A percentile compares a stretch with the other conserved stretches of the same genome.
phyloP scores from a whole-genome alignment of 2,888 invertebrate species.

The Drosophila putrida region DNA sequence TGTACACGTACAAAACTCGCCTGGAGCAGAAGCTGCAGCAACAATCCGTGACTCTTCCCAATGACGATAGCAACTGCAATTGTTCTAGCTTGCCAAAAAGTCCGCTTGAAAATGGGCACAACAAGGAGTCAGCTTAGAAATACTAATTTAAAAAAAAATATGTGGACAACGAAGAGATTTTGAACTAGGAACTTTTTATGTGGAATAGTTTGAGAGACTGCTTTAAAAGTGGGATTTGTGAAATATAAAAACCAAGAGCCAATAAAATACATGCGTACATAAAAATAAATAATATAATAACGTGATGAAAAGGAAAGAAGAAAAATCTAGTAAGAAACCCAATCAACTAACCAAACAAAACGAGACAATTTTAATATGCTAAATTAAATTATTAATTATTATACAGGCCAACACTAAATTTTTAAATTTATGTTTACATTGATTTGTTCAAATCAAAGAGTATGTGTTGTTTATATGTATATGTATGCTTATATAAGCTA shows the following conservation, averaged over 20 bases:
- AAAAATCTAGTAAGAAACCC: constrained; percentile 15
- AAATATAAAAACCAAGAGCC: constrained; percentile 56
- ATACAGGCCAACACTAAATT: constrained; percentile 53
- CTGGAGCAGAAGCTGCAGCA: constrained; percentile 73
- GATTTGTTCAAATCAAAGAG: constrained; percentile 45
- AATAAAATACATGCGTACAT: constrained; percentile 40
- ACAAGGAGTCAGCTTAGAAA: constrained; percentile 56
- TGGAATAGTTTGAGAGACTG: constrained; percentile 61
- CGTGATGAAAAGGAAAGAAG: constrained; percentile 20
- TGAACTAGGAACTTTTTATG: constrained; percentile 30
- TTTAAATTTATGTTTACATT: constrained; percentile 55
- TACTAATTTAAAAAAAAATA: constrained; percentile 11
- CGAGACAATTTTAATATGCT: constrained; percentile 52
- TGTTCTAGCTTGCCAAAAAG: constrained; percentile 53
- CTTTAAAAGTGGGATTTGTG: constrained; percentile 59
- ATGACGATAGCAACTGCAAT: constrained; percentile 62
- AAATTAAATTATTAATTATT: constrained; percentile 51
- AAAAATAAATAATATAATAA: constrained; percentile 25
- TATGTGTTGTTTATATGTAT: constrained; percentile 62
- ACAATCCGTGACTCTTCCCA: constrained; percentile 42
- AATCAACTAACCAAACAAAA: constrained; percentile 56
- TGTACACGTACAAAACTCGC: constrained; percentile 88
- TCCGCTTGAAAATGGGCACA: constrained; percentile 78
- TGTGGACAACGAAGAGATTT: constrained; percentile 42
- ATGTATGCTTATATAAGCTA: constrained; percentile 53